Percentiles rank a stretch among this genome's conserved stretches.
These are phyloP conservation scores for Polypedilum pembai DNA, from an alignment of 1,140 invertebrate genomes.

Conservation along the genomic window DNA sequence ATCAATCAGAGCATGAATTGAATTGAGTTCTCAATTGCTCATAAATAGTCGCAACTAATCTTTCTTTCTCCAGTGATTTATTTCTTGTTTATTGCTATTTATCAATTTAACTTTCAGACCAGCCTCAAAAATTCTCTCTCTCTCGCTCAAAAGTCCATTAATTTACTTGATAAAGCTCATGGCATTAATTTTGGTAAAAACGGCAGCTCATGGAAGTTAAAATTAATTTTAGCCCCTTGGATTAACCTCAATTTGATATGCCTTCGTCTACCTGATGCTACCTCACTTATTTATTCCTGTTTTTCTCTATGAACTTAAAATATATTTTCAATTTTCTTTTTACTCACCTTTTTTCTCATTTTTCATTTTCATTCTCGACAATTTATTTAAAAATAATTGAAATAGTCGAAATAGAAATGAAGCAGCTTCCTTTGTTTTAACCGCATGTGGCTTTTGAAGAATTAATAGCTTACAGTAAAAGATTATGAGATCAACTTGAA, in stretches of 20 bases:
- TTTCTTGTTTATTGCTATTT: conserved; percentile 2
- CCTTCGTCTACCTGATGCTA: neutral
- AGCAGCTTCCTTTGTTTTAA: too few species aligned
- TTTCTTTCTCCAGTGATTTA: neutral
- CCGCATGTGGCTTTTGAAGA: too few species aligned
- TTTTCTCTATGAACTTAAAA: too few species aligned
- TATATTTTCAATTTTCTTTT: too few species aligned
- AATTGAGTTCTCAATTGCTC: neutral
- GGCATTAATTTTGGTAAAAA: neutral
- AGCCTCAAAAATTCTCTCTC: neutral
- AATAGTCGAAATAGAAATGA: too few species aligned
- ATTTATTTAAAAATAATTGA: too few species aligned
- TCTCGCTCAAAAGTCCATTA: neutral
- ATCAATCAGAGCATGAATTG: neutral
- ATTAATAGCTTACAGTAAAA: too few species aligned
- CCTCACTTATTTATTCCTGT: neutral
- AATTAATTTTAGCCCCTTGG: neutral
- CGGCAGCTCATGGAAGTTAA: neutral
- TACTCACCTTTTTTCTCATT: too few species aligned
- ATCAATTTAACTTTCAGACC: neutral
- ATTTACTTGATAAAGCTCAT: conserved; percentile 6
- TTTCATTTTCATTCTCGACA: too few species aligned
- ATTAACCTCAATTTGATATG: neutral
- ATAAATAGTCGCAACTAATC: neutral
- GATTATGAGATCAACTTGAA: too few species aligned